Evolutionary conservation across 2,888 invertebrate genomes (phyloP), one percentile per base, ranked within the genome.

Genomic region (Trissoscelio sp.): DNA sequence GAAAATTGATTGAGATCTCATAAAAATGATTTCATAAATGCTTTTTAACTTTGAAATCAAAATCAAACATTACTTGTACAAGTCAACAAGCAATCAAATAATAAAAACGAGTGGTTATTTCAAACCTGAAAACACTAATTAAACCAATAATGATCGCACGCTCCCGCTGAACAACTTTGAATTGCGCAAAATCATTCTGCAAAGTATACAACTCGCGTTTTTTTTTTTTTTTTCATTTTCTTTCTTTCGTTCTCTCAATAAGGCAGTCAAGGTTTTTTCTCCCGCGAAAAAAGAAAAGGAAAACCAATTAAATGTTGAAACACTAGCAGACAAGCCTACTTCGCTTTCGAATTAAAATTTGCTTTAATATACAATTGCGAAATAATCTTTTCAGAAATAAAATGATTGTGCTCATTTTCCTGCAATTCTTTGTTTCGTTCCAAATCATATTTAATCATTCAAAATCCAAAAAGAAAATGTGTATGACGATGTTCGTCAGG

Each of bases 341-440:
- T 62, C 53, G 12, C 39, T 9, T 64, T 74, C 55, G 48, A 57
- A 57, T 74, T 66, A 46, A 74, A 74, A 37, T 22, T 46, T 28
- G 46, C 55, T 48, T 46, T 42, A 66, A 66, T 48, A 44, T 53
- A 48, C 44, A 28, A 57, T 74, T 48, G 57, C 34, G 57, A 44
- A 66, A 66, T 74, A 44, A 66, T 74, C 53, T 57, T 74, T 66
- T 55, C 28, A 57, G 48, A 24, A 34, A 20, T 18, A 28, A 73
- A 62, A 73, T 53, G 31, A 73, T 53, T 31, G 42, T 31, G 28
- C 34, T 64, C 55, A 64, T 73, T 73, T 73, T 37, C 55, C 28
- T 64, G 46, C 31, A 42, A 42, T 16, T 42, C 16, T 42, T 42
- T 16, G 12, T 3, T 46, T 46, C 44, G 18, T 12, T 5, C 3